Evolutionary conservation across 2,113 vertebrate species (phyloP), one percentile per base, ranked within the genome.

Genomic region (Chaenocephalus aceratus): DNA sequence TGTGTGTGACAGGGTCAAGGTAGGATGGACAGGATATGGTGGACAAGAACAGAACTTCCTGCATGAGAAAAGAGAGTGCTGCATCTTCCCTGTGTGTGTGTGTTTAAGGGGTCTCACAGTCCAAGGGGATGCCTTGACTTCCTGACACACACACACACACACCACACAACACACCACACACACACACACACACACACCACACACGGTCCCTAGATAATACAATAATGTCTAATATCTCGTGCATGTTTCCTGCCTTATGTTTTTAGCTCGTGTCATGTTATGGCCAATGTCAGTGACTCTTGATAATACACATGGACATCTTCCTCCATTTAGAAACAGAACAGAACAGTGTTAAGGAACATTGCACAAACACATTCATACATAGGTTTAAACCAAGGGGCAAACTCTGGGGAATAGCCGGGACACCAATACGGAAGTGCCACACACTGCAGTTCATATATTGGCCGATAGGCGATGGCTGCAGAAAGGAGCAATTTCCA

Each of bases 11-110:
- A 44, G 41, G 73, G 86, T 91, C 80, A 90, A 81, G 53, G 82
- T 82, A 59, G 73, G 65, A 86, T 54, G 26, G 75, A 78, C 77
- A 80, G 89, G 91, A 92, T 90, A 65, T 44, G 34, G 60, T 0
- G 49, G 57, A 86, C 77, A 79, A 73, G 72, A 85, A 60, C 82
- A 80, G 65, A 77, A 81, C 77, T 87, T 93, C 89, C 91, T 84
- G 79, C 82, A 75, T 77, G 75, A 73, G 18, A 67, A 36, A 56
- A 78, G 64, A 74, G 74, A 79, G 41, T 56, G 21, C 59, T 49
- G 73, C 67, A 85, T 91, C 73, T 87, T 84, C 72, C 69, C 61
- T 62, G 10, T 68, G 4, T 75, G 13, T 45, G 3, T 48, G 11
- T 75, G 16, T 88, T 61, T 63, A 53, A 44, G 54, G 48, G 65